Evolutionary conservation across 2,888 invertebrate species (phyloP), one percentile per base, ranked within the genome.

Genomic region (Flexamia atlantica): DNA sequence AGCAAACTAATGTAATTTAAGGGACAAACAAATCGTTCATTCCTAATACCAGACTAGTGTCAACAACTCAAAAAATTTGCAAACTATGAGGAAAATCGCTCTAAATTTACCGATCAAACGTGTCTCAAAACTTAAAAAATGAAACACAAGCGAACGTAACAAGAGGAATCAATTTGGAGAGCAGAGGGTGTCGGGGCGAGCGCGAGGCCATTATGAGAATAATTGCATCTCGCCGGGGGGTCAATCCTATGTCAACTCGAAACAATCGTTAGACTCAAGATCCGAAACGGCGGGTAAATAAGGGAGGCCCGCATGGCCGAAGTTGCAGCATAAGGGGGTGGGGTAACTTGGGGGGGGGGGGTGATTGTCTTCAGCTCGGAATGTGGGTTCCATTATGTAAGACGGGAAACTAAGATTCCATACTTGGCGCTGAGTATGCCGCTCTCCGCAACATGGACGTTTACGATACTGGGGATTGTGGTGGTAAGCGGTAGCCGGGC

Each of bases 251-350:
- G 76, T 76, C 76, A 76, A 76, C 76, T 76, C 36, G 50, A 46
- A 76, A 76, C 76, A 76, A 76, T 76, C 76, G 76, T 76, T 76
- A 72, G 72, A 76, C 76, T 40, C 76, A 76, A 36, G 23, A 72
- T 28, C 28, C 76, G 28, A 76, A 42, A 76, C 28, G 76, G 76
- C 76, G 76, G 28, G 76, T 28, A 46, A 76, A 76, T 76, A 76
- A 76, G 76, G 76, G 76, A 72, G 42, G 42, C 36, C 72, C 28
- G 76, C 76, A 46, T 50, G 14, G 36, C 23, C 53, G 4, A 40
- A 20, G 20, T 40, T 14, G 12, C 32, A 32, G 28, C 7, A n/a
- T n/a, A n/a, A n/a, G 12, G 46, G 76, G 76, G n/a, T 2, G 12
- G 46, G n/a, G n/a, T n/a, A n/a, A n/a, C n/a, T n/a, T n/a, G n/a